A percentile compares a stretch with the other conserved stretches of the same genome.
Conservation (phyloP, 2,797 vertebrate species). For the Crenichthys baileyi region DNA sequence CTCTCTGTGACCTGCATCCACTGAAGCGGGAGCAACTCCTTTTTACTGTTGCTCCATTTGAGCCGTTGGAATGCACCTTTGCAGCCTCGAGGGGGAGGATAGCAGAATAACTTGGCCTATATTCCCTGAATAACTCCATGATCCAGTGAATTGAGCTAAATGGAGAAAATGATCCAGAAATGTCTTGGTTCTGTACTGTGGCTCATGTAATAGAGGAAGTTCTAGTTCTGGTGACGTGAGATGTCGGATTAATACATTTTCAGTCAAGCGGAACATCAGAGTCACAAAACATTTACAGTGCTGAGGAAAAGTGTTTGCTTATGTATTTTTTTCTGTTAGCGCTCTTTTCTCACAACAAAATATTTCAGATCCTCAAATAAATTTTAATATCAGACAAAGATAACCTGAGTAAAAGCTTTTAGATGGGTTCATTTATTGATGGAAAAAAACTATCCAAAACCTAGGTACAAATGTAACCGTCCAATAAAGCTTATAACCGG, state of each 20-base stretch:
- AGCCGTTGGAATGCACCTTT: slow-evolving; percentile 65
- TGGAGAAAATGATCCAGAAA: slow-evolving; percentile 60
- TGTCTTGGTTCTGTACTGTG: slow-evolving; percentile 3
- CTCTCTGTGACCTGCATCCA: slow-evolving; percentile 55
- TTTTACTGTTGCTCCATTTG: slow-evolving; percentile 59
- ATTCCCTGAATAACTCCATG: slow-evolving; percentile 66
- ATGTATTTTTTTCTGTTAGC: too few species aligned
- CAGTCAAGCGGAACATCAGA: slow-evolving; percentile 8
- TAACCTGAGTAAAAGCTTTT: neutral
- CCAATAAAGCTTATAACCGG: neutral
- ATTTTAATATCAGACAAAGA: neutral
- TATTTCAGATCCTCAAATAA: neutral
- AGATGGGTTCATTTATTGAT: too few species aligned
- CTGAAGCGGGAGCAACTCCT: slow-evolving; percentile 44
- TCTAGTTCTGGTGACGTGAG: slow-evolving; percentile 34
- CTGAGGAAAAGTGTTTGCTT: too few species aligned
- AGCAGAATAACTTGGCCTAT: slow-evolving; percentile 75
- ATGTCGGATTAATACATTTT: neutral
- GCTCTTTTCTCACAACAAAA: neutral
- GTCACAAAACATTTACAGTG: too few species aligned
- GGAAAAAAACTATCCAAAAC: too few species aligned
- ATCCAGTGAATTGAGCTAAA: slow-evolving; percentile 52
- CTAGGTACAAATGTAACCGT: neutral
- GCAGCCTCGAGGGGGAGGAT: slow-evolving; percentile 53
- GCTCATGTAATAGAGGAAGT: slow-evolving; percentile 22